Evolutionary conservation across 2,113 vertebrate genomes (phyloP), one percentile per base, ranked within the genome.

Genomic region (Psilopsiagon aurifrons): DNA sequence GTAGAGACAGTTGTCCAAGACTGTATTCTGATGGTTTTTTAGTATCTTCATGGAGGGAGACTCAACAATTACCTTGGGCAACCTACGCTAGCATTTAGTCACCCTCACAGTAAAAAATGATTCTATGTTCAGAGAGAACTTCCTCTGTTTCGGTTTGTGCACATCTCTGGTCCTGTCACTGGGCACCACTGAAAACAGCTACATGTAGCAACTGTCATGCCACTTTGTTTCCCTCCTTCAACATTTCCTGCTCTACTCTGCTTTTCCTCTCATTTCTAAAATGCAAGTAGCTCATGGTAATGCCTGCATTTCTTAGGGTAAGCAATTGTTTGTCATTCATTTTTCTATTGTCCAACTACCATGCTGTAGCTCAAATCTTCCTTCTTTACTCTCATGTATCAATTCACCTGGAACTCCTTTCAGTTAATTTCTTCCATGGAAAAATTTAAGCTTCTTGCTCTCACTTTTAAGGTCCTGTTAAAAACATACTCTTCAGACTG

Each of bases 1-100:
- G 44, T 7, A 62, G 2, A 75, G 25, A 11, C 37, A 44, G 22
- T 2, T 66, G 25, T 27, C 33, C 60, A 46, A 49, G 18, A 76
- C 2, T 0, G 1, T 0, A 0, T 33, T 62, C 23, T 43, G 49
- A 28, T 1, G 1, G 0, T 1, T 60, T 92, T 87, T 77, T 17
- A 66, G 0, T 37, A 66, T 57, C 63, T 60, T 49, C 73, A 64
- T 1, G 2, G 47, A 49, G 3, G 25, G 18, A 70, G 18, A 64
- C 41, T 69, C 44, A 39, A 59, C 33, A 59, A 59, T 35, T 23
- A 59, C 67, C 5, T 24, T 51, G 13, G 33, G 11, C n/a, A 64
- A 64, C 18, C 59, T 81, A 8, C 25, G 23, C 19, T 33, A 79
- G 29, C 6, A 9, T n/a, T 15, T 17, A 12, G 24, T 55, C 68